Percentiles rank a stretch among this genome's conserved stretches.
These are phyloP conservation scores for Philaenus spumarius DNA, from an alignment of 1,140 invertebrate species.

Conservation along the genomic window DNA sequence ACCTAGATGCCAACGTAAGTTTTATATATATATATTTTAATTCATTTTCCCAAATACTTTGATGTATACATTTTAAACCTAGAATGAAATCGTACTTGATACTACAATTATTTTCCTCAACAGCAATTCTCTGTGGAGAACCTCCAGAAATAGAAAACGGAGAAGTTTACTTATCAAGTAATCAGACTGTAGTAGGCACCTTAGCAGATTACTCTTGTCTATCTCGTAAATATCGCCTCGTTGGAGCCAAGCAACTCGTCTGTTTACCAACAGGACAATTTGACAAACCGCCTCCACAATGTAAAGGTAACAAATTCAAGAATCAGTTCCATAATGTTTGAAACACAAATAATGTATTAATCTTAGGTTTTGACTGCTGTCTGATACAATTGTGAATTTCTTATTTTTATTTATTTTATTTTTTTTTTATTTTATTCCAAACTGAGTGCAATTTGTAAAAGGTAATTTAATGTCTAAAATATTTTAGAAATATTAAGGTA, in stretches of 20 bases:
- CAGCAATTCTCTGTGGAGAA: constrained; percentile 69
- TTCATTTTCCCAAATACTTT: neutral
- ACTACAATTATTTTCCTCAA: constrained; percentile 20
- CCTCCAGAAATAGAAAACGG: constrained; percentile 67
- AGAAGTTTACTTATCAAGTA: constrained; percentile 53
- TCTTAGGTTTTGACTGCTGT: too few species aligned
- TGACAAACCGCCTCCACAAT: constrained; percentile 65
- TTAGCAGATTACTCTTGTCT: constrained; percentile 70
- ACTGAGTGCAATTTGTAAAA: too few species aligned
- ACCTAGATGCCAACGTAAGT: constrained; percentile 74
- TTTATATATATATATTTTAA: neutral
- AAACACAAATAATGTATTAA: too few species aligned
- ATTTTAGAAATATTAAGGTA: too few species aligned
- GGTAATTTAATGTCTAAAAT: too few species aligned
- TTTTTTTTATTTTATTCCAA: too few species aligned
- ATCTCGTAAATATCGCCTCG: constrained; percentile 54
- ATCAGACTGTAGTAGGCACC: constrained; percentile 58
- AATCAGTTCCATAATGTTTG: too few species aligned
- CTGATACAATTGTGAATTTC: too few species aligned
- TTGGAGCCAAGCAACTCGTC: constrained; percentile 57
- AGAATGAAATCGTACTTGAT: too few species aligned
- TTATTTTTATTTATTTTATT: too few species aligned
- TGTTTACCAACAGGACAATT: constrained; percentile 73
- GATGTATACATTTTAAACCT: constrained; percentile 1
- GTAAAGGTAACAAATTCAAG: constrained; percentile 49